Percentiles rank a stretch among this genome's conserved stretches.
These are phyloP conservation scores for Plecturocebus donacophilus DNA, from an alignment of 2,113 vertebrate genomes.

Conservation along the genomic window DNA sequence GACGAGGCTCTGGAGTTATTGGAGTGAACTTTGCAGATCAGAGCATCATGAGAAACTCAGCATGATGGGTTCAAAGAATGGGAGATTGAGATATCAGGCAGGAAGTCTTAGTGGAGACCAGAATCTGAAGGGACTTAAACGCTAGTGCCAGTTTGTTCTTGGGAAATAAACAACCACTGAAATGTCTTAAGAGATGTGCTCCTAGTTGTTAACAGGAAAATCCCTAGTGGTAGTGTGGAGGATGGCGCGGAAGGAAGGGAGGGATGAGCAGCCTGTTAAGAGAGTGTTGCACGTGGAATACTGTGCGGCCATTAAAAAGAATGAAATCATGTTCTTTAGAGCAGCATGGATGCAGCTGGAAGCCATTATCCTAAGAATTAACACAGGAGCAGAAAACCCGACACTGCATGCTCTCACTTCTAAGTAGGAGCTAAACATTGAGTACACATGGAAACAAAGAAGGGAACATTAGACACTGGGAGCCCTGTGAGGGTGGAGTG, in stretches of 20 bases:
- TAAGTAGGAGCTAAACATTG: no score
- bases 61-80: not conserved
- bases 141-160: not conserved
- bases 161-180: not conserved
- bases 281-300: no score
- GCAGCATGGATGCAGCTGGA: no score
- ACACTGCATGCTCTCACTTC: no score
- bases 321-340: no score
- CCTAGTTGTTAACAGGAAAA: not conserved
- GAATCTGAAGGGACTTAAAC: not conserved
- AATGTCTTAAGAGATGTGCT: not conserved
- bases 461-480: no score
- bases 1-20: not conserved
- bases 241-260: not conserved
- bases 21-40: not conserved
- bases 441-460: no score
- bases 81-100: not conserved
- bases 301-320: no score
- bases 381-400: no score
- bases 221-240: not conserved
- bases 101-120: not conserved
- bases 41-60: not conserved
- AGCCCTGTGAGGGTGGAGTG: no score
- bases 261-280: not conserved
- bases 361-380: no score